Conservation (phyloP, 2,797 vertebrate species). For the Pagetopsis macropterus region DNA sequence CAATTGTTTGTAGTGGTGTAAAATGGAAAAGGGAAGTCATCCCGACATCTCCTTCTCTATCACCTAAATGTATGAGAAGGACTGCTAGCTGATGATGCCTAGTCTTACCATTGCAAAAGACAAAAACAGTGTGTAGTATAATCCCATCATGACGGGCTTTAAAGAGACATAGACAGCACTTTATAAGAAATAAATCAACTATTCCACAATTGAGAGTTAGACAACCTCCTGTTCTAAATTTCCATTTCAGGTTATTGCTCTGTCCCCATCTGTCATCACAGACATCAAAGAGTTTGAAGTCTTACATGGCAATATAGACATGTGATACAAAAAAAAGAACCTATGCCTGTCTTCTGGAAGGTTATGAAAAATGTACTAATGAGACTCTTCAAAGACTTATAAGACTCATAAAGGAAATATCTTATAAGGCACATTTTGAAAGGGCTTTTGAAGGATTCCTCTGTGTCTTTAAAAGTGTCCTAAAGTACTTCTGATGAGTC, state of each 20-base stretch:
- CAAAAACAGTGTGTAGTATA: neutral
- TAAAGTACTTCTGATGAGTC: conserved; percentile 19
- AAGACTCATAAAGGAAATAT: too few species aligned
- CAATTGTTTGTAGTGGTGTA: neutral
- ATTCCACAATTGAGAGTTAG: conserved; percentile 7
- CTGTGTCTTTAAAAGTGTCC: conserved; percentile 28
- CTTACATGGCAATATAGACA: conserved; percentile 24
- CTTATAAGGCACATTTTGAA: neutral
- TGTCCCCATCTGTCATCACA: conserved; percentile 38
- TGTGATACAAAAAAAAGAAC: conserved; percentile 26
- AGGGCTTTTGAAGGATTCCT: conserved; percentile 34
- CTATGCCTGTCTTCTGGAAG: conserved; percentile 17
- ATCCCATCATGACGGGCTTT: neutral
- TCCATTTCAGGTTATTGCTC: conserved; percentile 32
- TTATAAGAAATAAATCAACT: conserved; percentile 11
- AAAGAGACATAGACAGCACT: neutral
- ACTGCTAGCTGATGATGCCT: neutral
- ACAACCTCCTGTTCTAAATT: conserved; percentile 50
- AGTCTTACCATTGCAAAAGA: neutral
- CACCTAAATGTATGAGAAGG: neutral
- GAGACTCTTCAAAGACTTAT: conserved; percentile 45
- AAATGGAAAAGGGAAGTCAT: neutral
- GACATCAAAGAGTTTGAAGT: conserved; percentile 45
- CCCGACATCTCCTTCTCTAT: neutral
- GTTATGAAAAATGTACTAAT: conserved; percentile 40